phyloP scores from a whole-genome alignment of 2,888 invertebrate species.

The Dendrolimus pini region DNA sequence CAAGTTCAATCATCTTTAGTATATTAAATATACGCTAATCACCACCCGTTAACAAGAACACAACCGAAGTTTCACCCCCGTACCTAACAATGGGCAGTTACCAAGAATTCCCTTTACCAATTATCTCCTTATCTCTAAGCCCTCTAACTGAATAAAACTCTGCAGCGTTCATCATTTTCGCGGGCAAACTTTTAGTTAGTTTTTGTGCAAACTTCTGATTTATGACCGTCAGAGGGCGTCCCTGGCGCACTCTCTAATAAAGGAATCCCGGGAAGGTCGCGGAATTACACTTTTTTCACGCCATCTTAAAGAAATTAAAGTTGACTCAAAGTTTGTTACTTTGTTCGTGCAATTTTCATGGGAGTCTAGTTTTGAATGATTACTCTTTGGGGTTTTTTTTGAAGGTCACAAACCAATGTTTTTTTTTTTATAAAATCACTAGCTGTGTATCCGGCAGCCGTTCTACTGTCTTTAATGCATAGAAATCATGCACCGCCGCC shows the following conservation, averaged over 20 bases:
- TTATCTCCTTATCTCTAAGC: slow-evolving; percentile 54
- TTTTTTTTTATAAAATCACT: too few species aligned
- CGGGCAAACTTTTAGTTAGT: slow-evolving; percentile 66
- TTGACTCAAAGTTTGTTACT: slow-evolving; percentile 3
- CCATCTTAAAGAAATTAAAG: slow-evolving; percentile 37
- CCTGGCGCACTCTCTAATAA: slow-evolving; percentile 54
- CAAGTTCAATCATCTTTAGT: too few species aligned
- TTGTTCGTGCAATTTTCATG: slow-evolving; percentile 13
- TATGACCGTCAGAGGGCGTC: slow-evolving; percentile 46
- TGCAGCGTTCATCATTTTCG: slow-evolving; percentile 61
- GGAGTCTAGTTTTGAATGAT: not conserved
- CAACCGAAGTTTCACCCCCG: too few species aligned
- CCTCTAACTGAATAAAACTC: slow-evolving; percentile 67
- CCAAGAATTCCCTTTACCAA: slow-evolving; percentile 37
- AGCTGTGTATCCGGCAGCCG: too few species aligned
- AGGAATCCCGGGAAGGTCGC: slow-evolving; percentile 48
- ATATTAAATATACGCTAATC: too few species aligned
- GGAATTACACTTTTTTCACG: slow-evolving; percentile 42
- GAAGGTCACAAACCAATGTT: too few species aligned
- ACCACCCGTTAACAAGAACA: too few species aligned
- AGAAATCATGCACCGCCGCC: too few species aligned
- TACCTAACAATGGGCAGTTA: not conserved
- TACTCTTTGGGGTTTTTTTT: too few species aligned
- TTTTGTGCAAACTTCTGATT: slow-evolving; percentile 66
- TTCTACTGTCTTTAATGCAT: too few species aligned